Evolutionary conservation across 2,113 vertebrate genomes (phyloP), one percentile per base, ranked within the genome.

Genomic region (Acanthisitta chloris): DNA sequence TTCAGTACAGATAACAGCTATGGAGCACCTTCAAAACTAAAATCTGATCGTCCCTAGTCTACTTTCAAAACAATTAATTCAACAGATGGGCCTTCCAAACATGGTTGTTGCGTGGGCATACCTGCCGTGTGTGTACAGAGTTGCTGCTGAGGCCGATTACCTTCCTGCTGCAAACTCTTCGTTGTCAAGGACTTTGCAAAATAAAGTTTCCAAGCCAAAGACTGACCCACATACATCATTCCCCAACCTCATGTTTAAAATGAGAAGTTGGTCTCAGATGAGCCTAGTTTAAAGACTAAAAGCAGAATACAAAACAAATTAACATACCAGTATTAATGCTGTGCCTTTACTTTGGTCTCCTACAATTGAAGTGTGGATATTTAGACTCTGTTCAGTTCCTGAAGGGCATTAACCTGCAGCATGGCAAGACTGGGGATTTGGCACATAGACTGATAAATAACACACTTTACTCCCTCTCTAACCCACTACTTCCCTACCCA

Each of bases 221-320:
- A 81, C 34, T 95, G 91, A 90, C 88, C 73, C 57, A 87, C 65
- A 49, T 80, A 87, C n/a, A 81, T 78, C 57, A 90, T 69, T 59
- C 43, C 51, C 80, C 82, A 90, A 65, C 74, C 79, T 92, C 34
- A 4, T 14, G 19, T 89, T 94, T 96, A 49, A 97, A 93, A 94
- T 72, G 48, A 94, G 52, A 87, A 85, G 25, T 1, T 86, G n/a
- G 29, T 69, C 91, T 80, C 66, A 93, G 25, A 14, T 43, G 45
- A 93, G 15, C 3, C 0, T 38, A 29, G 17, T 88, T 88, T 74
- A 43, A 89, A 91, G 51, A 81, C 17, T 57, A 4, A 29, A 74
- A 64, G 24, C 46, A 78, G 65, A 71, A 89, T 91, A 62, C 45
- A 83, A 81, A 95, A n/a, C 17, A 43, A 76, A 58, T 45, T 1